Conservation (phyloP, 2,888 invertebrate genomes). For the Rhagium mordax region DNA sequence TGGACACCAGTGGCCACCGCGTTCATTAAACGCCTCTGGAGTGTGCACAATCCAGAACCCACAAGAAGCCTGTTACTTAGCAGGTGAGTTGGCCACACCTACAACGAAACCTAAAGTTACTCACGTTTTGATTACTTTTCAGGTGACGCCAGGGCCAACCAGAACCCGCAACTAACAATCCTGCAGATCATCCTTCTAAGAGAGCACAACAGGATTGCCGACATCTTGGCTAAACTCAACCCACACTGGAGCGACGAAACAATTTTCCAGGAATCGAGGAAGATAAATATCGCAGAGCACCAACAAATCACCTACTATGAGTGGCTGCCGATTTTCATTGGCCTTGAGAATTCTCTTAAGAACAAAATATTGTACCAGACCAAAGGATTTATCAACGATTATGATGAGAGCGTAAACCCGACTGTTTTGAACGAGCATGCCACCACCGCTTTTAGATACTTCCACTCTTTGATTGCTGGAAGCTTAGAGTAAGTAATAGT, state of each 20-base stretch:
- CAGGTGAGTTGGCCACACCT: conserved; percentile 71
- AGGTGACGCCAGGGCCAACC: conserved; percentile 81
- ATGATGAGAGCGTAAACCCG: conserved; percentile 77
- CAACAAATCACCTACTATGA: conserved; percentile 85
- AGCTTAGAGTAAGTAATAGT: conserved; percentile 75
- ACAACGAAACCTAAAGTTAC: no score
- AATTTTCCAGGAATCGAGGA: conserved; percentile 80
- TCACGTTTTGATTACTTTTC: conserved; percentile 38
- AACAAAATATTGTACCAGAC: conserved; percentile 77
- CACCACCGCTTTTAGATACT: conserved; percentile 81
- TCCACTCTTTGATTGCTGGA: conserved; percentile 81
- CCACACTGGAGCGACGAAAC: conserved; percentile 84
- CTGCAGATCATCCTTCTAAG: conserved; percentile 79
- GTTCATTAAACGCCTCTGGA: conserved; percentile 77
- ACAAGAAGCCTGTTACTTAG: conserved; percentile 82
- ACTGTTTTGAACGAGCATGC: conserved; percentile 79
- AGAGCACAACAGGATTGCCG: conserved; percentile 83
- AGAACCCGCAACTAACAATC: conserved; percentile 80
- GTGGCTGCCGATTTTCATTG: conserved; percentile 82
- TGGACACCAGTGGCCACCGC: conserved; percentile 81
- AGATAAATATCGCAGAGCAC: conserved; percentile 78
- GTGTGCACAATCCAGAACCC: conserved; percentile 75
- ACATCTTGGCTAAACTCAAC: conserved; percentile 75
- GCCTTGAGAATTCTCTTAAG: conserved; percentile 74
- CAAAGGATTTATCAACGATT: conserved; percentile 77